A percentile compares a stretch with the other conserved stretches of the same genome.
Evolutionary conservation across 2,797 vertebrate species (phyloP).

Genomic region (Glyptemys insculpta): DNA sequence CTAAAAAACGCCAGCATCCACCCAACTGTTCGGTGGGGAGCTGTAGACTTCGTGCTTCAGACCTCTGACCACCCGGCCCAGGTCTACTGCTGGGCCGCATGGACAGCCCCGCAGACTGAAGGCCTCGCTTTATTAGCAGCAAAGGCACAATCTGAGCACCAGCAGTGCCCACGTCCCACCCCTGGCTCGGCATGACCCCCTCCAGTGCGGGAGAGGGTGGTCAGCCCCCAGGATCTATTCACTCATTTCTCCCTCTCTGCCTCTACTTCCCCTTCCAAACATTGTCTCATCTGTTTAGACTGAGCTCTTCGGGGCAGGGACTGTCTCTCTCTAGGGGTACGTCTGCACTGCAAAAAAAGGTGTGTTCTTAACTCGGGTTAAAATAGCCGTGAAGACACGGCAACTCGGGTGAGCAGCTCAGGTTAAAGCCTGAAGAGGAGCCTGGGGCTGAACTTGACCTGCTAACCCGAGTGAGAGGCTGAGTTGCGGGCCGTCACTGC

Average conservation of each 20-base stretch:
- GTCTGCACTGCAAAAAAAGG: neutral
- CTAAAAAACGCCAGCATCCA: neutral
- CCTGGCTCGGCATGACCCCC: neutral
- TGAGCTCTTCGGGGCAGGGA: rapidly evolving
- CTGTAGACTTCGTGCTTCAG: neutral
- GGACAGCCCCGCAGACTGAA: neutral
- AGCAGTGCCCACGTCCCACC: neutral
- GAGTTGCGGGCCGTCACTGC: neutral
- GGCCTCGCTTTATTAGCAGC: neutral
- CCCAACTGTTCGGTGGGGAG: neutral
- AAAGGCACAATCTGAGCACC: neutral
- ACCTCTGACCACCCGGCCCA: neutral
- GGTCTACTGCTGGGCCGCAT: neutral
- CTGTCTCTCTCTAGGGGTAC: neutral
- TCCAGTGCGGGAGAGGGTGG: neutral
- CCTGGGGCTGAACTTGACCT: neutral
- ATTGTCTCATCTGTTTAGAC: neutral
- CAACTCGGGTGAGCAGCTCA: neutral
- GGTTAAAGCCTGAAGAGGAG: neutral
- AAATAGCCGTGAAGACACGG: neutral
- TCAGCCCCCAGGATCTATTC: neutral
- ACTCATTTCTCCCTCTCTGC: neutral
- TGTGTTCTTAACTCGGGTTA: neutral
- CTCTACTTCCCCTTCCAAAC: constrained; percentile 1
- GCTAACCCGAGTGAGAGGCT: neutral